Conservation (phyloP, 2,888 invertebrate species). For the Euplexia lucipara region DNA sequence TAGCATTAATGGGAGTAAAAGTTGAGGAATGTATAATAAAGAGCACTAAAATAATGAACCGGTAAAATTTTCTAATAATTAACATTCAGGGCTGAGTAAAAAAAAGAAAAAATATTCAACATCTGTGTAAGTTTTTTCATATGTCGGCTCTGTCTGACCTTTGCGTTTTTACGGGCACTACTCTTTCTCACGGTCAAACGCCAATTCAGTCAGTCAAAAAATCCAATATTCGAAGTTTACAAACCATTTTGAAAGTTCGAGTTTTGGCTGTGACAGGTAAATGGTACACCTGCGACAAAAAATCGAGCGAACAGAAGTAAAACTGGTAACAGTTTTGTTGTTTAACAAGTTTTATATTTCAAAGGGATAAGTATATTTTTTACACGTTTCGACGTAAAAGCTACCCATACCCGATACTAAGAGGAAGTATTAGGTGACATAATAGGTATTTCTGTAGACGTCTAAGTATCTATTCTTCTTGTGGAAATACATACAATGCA, state of each 20-base stretch:
- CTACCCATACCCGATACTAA: neutral
- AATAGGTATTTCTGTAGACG: neutral
- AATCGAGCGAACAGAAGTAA: neutral
- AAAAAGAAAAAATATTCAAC: neutral
- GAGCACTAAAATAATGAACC: too few species aligned
- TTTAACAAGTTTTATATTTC: constrained; percentile 14
- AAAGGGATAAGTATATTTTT: neutral
- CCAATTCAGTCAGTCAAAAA: neutral
- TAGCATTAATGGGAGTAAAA: too few species aligned
- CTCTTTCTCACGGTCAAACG: neutral
- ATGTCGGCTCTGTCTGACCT: constrained; percentile 1
- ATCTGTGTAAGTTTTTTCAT: neutral
- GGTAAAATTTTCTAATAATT: neutral
- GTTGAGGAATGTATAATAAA: too few species aligned
- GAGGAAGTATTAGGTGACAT: constrained; percentile 1
- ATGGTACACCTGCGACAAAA: constrained; percentile 14
- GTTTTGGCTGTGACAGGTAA: neutral
- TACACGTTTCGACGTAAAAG: neutral
- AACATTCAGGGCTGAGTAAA: neutral
- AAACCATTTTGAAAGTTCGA: constrained; percentile 5
- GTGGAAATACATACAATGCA: too few species aligned
- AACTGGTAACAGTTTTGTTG: neutral
- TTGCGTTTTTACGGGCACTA: constrained; percentile 10
- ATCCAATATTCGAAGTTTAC: neutral
- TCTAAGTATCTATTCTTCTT: neutral